phyloP scores from a whole-genome alignment of 2,888 invertebrate species.

The Hirtodrosophila cameraria region DNA sequence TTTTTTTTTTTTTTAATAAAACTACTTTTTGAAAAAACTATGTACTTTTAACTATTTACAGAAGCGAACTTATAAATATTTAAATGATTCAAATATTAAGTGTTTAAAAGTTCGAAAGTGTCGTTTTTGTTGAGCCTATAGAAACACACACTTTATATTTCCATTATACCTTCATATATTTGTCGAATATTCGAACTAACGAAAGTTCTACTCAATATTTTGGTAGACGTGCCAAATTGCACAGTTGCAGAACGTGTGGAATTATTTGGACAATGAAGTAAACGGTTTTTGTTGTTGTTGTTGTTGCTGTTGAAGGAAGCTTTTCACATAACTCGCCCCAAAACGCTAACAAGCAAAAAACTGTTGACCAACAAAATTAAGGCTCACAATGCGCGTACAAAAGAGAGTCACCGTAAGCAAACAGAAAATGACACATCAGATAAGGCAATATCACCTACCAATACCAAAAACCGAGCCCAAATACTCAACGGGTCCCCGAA shows the following conservation, averaged over 20 bases:
- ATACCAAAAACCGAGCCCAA: conserved; percentile 34
- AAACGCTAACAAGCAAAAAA: conserved; percentile 76
- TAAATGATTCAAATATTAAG: too few species aligned
- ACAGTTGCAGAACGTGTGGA: conserved; percentile 47
- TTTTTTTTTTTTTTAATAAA: too few species aligned
- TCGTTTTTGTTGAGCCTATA: too few species aligned
- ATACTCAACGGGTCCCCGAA: conserved; percentile 11
- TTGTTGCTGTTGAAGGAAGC: conserved; percentile 17
- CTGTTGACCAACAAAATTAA: conserved; percentile 49
- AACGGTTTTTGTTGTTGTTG: conserved; percentile 49
- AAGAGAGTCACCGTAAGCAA: conserved; percentile 74
- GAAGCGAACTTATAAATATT: too few species aligned
- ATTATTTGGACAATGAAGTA: conserved; percentile 63
- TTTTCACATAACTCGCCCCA: conserved; percentile 47
- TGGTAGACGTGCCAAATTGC: conserved; percentile 39
- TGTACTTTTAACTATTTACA: too few species aligned
- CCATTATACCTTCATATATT: too few species aligned
- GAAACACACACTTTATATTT: too few species aligned
- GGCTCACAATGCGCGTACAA: conserved; percentile 60
- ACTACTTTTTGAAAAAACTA: too few species aligned
- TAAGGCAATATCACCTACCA: conserved; percentile 83
- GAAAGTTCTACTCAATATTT: conserved; percentile 11
- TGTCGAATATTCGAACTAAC: too few species aligned
- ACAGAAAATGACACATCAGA: conserved; percentile 83
- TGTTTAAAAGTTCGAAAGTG: too few species aligned